phyloP scores from a whole-genome alignment of 2,888 invertebrate genomes.

The Stenchaetothrips biformis region DNA sequence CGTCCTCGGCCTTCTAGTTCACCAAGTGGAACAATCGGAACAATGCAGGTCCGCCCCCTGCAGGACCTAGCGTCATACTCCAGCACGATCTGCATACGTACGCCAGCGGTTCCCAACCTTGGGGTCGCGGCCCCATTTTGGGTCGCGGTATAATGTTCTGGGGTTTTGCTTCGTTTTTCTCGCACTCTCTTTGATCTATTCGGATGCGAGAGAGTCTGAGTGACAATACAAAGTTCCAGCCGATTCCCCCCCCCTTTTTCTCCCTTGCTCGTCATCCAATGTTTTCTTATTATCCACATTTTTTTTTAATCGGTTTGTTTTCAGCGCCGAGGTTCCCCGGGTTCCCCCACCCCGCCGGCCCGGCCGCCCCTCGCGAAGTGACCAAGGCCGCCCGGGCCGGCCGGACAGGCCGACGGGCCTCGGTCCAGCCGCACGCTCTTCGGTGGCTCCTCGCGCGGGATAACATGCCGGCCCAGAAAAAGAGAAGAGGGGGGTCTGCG shows the following conservation, averaged over 20 bases:
- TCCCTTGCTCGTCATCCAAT: not conserved
- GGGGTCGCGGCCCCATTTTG: too few relatives aligned
- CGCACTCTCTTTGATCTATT: too few relatives aligned
- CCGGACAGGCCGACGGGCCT: not conserved
- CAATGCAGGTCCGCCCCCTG: not conserved
- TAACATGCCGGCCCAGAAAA: not conserved
- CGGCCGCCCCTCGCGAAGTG: not conserved
- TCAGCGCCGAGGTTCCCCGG: not conserved
- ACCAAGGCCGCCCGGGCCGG: not conserved
- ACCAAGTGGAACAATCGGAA: not conserved
- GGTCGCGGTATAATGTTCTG: too few relatives aligned
- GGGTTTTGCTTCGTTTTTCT: too few relatives aligned
- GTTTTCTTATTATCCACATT: too few relatives aligned
- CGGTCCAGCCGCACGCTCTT: not conserved
- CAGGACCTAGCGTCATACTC: too few relatives aligned
- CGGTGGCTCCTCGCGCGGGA: not conserved
- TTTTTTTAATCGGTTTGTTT: not conserved
- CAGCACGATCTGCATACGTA: too few relatives aligned
- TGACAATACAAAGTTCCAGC: not conserved
- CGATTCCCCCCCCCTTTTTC: not conserved
- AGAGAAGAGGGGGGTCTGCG: not conserved
- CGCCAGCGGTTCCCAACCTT: too few relatives aligned
- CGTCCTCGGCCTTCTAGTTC: too few relatives aligned
- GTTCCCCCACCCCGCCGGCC: not conserved
- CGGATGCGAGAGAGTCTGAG: too few relatives aligned